A percentile compares a stretch with the other conserved stretches of the same genome.
Evolutionary conservation across 1,140 invertebrate species (phyloP).

Genomic region (Ips typographus): DNA sequence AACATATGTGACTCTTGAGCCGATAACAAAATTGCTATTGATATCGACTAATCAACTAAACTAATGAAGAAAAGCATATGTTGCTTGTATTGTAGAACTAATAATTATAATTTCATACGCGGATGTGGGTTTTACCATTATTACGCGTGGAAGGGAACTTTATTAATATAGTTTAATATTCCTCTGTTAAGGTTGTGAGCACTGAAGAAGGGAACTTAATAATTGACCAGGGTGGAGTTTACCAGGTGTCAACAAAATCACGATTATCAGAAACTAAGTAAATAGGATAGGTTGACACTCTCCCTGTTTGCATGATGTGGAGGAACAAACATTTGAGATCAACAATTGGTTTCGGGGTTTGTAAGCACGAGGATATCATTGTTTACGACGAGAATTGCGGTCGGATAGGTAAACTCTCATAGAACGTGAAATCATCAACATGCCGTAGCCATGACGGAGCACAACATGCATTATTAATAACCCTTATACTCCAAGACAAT

Average conservation of each 20-base stretch:
- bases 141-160: no score
- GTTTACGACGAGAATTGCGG: slow-evolving; percentile 45
- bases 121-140: slow-evolving; percentile 4
- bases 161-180: no score
- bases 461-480: slow-evolving; percentile 36
- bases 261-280: slow-evolving; percentile 33
- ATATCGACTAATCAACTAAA: slow-evolving; percentile 48
- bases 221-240: slow-evolving; percentile 23
- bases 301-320: slow-evolving; percentile 36
- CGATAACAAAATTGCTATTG: slow-evolving; percentile 52
- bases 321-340: slow-evolving; percentile 43
- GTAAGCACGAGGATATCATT: slow-evolving; percentile 39
- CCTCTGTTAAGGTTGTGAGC: no score
- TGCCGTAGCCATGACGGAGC: slow-evolving; percentile 32
- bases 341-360: slow-evolving; percentile 44
- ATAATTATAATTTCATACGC: slow-evolving; percentile 38
- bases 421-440: slow-evolving; percentile 46
- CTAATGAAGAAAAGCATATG: slow-evolving; percentile 52
- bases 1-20: slow-evolving; percentile 50
- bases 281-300: slow-evolving; percentile 31
- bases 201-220: no score
- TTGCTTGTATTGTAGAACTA: slow-evolving; percentile 40
- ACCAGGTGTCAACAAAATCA: slow-evolving; percentile 35
- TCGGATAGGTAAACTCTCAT: slow-evolving; percentile 44
- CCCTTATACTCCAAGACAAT: slow-evolving; percentile 16